Evolutionary conservation across 2,113 vertebrate species (phyloP).

Genomic region (Ciconia boyciana): DNA sequence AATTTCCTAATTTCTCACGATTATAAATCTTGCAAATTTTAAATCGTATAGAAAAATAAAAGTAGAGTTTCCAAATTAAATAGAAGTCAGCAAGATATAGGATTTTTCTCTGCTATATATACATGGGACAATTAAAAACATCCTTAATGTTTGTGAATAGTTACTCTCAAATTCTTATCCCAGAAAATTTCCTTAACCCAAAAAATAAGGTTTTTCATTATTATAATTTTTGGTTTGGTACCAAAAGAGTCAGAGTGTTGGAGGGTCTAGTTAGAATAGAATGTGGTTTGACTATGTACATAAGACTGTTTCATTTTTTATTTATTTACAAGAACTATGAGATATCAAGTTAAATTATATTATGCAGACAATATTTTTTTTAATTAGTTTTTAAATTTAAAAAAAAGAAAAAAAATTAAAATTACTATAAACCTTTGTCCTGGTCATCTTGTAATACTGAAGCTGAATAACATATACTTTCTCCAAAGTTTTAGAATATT

Average conservation of each 20-base stretch:
- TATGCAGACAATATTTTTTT: neutral
- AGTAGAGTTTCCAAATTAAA: neutral
- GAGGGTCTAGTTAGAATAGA: neutral
- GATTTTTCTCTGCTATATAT: neutral
- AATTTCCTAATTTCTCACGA: neutral
- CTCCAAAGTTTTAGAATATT: neutral
- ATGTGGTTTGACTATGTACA: neutral
- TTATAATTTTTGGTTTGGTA: neutral
- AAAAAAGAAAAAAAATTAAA: neutral
- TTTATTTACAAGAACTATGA: neutral
- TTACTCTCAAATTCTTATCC: neutral
- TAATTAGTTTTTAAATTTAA: neutral
- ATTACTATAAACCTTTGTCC: neutral
- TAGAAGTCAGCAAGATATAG: fast-evolving
- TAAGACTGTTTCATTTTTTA: neutral
- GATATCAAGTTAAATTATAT: neutral
- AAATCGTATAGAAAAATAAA: neutral
- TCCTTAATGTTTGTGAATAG: neutral
- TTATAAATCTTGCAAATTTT: neutral
- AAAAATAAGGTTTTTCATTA: neutral
- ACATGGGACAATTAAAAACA: neutral
- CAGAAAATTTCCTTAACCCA: neutral
- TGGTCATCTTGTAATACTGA: neutral
- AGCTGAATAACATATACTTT: neutral
- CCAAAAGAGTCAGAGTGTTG: neutral